Conservation (phyloP, 2,113 vertebrate genomes). For the Rhynchopsitta pachyrhyncha region DNA sequence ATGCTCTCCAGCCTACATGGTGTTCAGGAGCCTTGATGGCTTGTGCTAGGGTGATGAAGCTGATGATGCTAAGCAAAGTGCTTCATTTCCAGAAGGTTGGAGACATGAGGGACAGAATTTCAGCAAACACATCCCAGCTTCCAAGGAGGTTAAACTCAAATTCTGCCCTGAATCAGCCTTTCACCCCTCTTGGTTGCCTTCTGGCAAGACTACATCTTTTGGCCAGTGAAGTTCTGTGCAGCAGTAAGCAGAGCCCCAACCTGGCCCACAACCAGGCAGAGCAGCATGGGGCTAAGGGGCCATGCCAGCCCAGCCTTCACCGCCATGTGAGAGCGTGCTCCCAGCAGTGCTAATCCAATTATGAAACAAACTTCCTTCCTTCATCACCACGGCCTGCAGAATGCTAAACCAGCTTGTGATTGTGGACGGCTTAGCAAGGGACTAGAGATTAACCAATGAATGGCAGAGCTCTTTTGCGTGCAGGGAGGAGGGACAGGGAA, state of each 20-base stretch:
- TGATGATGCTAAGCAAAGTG: not conserved
- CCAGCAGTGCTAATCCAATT: constrained; percentile 50
- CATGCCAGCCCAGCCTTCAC: not conserved
- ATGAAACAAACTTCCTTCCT: constrained; percentile 14
- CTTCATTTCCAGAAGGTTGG: not conserved
- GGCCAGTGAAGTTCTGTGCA: not conserved
- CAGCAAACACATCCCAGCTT: not conserved
- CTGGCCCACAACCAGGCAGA: not conserved
- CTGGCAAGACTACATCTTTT: not conserved
- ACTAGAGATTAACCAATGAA: not conserved
- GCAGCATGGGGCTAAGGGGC: accelerated
- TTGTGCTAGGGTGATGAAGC: not conserved
- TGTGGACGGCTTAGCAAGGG: constrained; percentile 9
- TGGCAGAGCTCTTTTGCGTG: not conserved
- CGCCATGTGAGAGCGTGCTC: accelerated
- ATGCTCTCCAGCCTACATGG: not conserved
- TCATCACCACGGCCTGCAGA: not conserved
- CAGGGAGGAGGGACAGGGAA: not conserved
- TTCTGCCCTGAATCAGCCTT: not conserved
- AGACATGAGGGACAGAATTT: not conserved
- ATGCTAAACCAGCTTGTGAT: not conserved
- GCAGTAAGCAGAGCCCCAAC: not conserved
- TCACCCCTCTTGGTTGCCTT: not conserved
- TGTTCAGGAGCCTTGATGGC: not conserved
- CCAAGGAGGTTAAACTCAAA: not conserved